Conservation (phyloP, 2,888 invertebrate species). For the Eutolmus rufibarbis region DNA sequence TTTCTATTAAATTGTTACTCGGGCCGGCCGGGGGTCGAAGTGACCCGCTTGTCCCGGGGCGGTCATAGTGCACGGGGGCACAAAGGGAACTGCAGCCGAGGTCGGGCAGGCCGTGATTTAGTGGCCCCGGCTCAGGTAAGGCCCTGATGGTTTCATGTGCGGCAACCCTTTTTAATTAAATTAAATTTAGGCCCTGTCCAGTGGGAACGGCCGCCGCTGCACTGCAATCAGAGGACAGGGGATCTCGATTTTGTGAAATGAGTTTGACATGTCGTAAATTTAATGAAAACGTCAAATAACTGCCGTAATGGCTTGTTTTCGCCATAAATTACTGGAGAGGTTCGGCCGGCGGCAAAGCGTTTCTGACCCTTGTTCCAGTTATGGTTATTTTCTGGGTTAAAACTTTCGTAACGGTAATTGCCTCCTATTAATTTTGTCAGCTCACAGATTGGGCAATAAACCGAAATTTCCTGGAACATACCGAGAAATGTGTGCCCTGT, state of each 20-base stretch:
- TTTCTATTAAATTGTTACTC: slow-evolving; percentile 41
- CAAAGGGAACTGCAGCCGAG: slow-evolving; percentile 1
- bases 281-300: slow-evolving; percentile 46
- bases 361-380: slow-evolving; percentile 15
- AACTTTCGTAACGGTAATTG: slow-evolving; percentile 9
- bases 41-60: not conserved
- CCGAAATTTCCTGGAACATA: not conserved
- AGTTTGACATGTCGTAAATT: slow-evolving; percentile 47
- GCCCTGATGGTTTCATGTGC: not conserved
- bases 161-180: slow-evolving; percentile 35
- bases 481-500: not conserved
- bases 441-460: not conserved
- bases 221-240: not conserved
- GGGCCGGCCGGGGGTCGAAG: slow-evolving; percentile 45
- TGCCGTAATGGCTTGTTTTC: slow-evolving; percentile 35
- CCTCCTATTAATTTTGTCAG: not conserved
- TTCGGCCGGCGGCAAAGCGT: not conserved
- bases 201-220: not conserved
- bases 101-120: slow-evolving; percentile 1
- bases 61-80: not conserved
- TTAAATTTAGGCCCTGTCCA: slow-evolving; percentile 16
- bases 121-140: slow-evolving; percentile 15
- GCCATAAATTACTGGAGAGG: slow-evolving; percentile 8
- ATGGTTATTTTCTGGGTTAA: slow-evolving; percentile 8
- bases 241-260: slow-evolving; percentile 9